These are phyloP conservation scores for Xestia xanthographa DNA, from an alignment of 2,888 invertebrate species.

Conservation along the genomic window DNA sequence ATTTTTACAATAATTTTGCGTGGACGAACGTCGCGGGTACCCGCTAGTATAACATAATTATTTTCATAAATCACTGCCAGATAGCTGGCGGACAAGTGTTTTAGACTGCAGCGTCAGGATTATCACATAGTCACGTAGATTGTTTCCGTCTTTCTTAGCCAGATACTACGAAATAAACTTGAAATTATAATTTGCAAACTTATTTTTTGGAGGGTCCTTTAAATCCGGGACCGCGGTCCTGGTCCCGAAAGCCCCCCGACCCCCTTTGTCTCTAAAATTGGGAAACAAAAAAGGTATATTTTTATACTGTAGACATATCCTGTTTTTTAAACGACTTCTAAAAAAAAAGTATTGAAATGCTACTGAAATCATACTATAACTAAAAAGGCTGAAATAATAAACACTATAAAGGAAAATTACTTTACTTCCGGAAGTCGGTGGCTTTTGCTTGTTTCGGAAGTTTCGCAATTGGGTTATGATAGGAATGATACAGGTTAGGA, in stretches of 20 bases:
- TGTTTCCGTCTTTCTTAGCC: neutral
- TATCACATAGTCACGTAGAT: constrained; percentile 20
- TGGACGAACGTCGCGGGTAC: no score
- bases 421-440: no score
- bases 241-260: no score
- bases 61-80: constrained; percentile 30
- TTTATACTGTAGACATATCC: neutral
- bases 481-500: no score
- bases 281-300: neutral
- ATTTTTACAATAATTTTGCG: no score
- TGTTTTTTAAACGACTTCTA: neutral
- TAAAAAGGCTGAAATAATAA: no score
- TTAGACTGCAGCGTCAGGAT: constrained; percentile 15
- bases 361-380: no score
- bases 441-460: no score
- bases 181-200: neutral
- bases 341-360: no score
- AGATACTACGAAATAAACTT: neutral
- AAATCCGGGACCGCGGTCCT: no score
- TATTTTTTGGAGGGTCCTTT: neutral
- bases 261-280: neutral
- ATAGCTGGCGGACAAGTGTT: constrained; percentile 7
- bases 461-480: no score
- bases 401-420: no score
- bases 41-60: constrained; percentile 6